A percentile compares a stretch with the other conserved stretches of the same genome.
These are phyloP conservation scores for Morone chrysops DNA, from an alignment of 2,113 vertebrate genomes.

Conservation along the genomic window DNA sequence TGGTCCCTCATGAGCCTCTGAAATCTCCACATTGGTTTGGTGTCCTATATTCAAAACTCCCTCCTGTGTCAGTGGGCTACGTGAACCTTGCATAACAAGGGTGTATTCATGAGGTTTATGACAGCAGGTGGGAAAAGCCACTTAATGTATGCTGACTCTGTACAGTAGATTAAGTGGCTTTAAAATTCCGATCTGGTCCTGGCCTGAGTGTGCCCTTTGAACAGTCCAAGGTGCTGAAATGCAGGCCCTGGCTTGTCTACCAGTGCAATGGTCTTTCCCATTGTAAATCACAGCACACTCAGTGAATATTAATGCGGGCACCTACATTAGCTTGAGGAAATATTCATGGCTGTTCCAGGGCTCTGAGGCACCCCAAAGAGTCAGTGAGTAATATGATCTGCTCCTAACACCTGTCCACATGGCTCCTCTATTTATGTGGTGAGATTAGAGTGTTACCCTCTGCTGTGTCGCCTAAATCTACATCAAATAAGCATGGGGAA, in stretches of 20 bases:
- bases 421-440: slow-evolving; percentile 55
- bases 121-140: slow-evolving; percentile 37
- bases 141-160: slow-evolving; percentile 36
- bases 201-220: slow-evolving; percentile 42
- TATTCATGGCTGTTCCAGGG: slow-evolving; percentile 69
- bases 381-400: slow-evolving; percentile 68
- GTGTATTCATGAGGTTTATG: slow-evolving; percentile 36
- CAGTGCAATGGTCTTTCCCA: slow-evolving; percentile 43
- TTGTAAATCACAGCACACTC: slow-evolving; percentile 65
- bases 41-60: slow-evolving; percentile 61
- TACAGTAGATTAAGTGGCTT: slow-evolving; percentile 25
- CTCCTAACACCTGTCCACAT: slow-evolving; percentile 70
- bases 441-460: slow-evolving; percentile 41
- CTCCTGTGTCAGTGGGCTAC: slow-evolving; percentile 45
- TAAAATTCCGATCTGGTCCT: slow-evolving; percentile 16
- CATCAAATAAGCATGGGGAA: slow-evolving; percentile 28
- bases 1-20: slow-evolving; percentile 57
- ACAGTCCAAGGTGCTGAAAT: slow-evolving; percentile 48
- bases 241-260: slow-evolving; percentile 11
- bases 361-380: slow-evolving; percentile 64
- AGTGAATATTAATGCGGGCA: slow-evolving; percentile 73
- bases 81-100: slow-evolving; percentile 41
- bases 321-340: slow-evolving; percentile 71
- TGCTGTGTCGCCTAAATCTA: slow-evolving; percentile 30
- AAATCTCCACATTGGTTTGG: slow-evolving; percentile 66